Evolutionary conservation across 2,797 vertebrate species (phyloP), one percentile per base, ranked within the genome.

Genomic region (Smutsia gigantea): DNA sequence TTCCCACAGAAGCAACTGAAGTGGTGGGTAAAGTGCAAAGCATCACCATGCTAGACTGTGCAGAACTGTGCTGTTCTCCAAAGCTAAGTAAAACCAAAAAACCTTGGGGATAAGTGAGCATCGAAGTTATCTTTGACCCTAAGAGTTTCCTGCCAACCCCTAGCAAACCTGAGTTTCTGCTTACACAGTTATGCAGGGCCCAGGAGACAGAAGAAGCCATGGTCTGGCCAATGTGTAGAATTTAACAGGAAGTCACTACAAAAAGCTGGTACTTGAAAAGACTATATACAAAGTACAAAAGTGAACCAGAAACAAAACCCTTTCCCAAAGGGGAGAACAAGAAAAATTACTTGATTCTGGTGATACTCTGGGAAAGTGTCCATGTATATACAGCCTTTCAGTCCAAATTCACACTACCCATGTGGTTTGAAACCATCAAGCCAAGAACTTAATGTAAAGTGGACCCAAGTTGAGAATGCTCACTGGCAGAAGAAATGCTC

Each of bases 391-490:
- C 46, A 27, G 19, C 15, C 23, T 53, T 93, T 55, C 25, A 27
- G 23, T 71, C 31, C 57, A 77, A 93, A 78, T 61, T 39, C 71
- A 71, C 12, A 64, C 8, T 19, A 31, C 6, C 25, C 18, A 6
- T 10, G 17, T 19, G 31, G 14, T 10, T 42, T 27, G 15, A 87
- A 72, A 91, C 2, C 77, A 21, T 9, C 17, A 71, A 78, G 63
- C 4, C 46, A 55, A 63, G 17, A 51, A 66, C 57, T 71, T 42
- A 55, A 53, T 42, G 37, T 79, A 12, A 17, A 29, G 63, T 53
- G 25, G 7, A 37, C 51, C 13, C n/a, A 34, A 0, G n/a, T 4
- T 37, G 29, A 66, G n/a, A 55, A 11, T 3, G 1, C 9, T 13
- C 55, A n/a, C n/a, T 18, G 5, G 18, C n/a, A 37, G 61, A 72